A percentile compares a stretch with the other conserved stretches of the same genome.
phyloP scores from a whole-genome alignment of 92 coral and sea anemone species.

The Desmophyllum pertusum region DNA sequence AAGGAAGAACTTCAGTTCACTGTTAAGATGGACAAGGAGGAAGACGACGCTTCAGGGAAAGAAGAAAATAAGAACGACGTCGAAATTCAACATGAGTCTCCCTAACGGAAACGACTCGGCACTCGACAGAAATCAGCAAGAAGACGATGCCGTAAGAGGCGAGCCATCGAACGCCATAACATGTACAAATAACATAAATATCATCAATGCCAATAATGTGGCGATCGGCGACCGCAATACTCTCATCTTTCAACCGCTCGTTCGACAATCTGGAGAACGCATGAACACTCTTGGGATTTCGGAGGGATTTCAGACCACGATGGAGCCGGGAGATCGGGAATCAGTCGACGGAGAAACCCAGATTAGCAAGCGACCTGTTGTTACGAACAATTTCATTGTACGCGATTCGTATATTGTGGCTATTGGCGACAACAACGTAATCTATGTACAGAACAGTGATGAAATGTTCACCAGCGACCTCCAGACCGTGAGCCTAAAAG shows the following conservation, averaged over 20 bases:
- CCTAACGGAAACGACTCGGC: background rate
- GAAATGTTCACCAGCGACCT: too few relatives aligned
- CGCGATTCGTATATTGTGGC: background rate
- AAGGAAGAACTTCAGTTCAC: too few relatives aligned
- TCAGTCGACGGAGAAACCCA: background rate
- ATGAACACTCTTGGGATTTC: background rate
- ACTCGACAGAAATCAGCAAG: background rate
- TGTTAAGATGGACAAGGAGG: background rate
- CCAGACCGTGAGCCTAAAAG: background rate
- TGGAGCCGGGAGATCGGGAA: background rate
- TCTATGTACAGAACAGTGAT: background rate
- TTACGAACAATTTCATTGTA: background rate
- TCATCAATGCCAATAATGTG: background rate
- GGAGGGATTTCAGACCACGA: background rate
- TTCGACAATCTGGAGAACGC: background rate
- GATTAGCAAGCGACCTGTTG: background rate
- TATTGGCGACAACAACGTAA: background rate
- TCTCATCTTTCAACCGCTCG: background rate
- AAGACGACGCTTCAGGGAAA: background rate
- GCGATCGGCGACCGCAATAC: background rate
- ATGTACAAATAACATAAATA: background rate
- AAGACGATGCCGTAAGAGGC: background rate
- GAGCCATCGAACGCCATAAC: background rate
- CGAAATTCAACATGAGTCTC: background rate
- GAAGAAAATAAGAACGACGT: background rate